Conservation (phyloP, 2,888 invertebrate genomes). For the Cremastinae sp. region DNA sequence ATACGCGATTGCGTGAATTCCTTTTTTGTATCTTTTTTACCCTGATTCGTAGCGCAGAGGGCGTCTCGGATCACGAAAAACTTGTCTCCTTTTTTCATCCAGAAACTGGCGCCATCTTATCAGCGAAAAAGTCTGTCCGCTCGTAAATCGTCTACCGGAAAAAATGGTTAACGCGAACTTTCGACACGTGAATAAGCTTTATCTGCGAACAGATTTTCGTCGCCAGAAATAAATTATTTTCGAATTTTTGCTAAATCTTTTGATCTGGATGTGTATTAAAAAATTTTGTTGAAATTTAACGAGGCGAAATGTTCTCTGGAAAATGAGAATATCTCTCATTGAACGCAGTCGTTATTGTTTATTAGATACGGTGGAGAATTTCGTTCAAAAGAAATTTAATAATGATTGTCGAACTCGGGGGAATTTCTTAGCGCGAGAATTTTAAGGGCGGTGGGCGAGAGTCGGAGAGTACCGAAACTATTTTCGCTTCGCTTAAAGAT, state of each 20-base stretch:
- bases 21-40: slow-evolving; percentile 1
- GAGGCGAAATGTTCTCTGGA: too few relatives aligned
- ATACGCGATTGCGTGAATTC: slow-evolving; percentile 35
- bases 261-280: too few relatives aligned
- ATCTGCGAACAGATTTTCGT: slow-evolving; percentile 2
- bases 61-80: slow-evolving; percentile 32
- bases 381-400: background rate
- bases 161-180: slow-evolving; percentile 33
- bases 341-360: too few relatives aligned
- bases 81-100: slow-evolving; percentile 43
- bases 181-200: slow-evolving; percentile 30
- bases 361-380: too few relatives aligned
- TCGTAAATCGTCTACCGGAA: slow-evolving; percentile 43
- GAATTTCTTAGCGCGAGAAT: background rate
- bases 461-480: slow-evolving; percentile 37
- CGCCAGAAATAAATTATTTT: background rate
- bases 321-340: slow-evolving; percentile 3
- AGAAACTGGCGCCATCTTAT: slow-evolving; percentile 49
- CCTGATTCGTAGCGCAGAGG: slow-evolving; percentile 10
- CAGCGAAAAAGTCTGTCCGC: slow-evolving; percentile 41
- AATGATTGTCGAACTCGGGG: background rate
- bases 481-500: slow-evolving; percentile 42
- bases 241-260: background rate
- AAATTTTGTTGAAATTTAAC: background rate
- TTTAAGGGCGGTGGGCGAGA: slow-evolving; percentile 1